phyloP scores from a whole-genome alignment of 2,113 vertebrate genomes.

The Etheostoma cragini region DNA sequence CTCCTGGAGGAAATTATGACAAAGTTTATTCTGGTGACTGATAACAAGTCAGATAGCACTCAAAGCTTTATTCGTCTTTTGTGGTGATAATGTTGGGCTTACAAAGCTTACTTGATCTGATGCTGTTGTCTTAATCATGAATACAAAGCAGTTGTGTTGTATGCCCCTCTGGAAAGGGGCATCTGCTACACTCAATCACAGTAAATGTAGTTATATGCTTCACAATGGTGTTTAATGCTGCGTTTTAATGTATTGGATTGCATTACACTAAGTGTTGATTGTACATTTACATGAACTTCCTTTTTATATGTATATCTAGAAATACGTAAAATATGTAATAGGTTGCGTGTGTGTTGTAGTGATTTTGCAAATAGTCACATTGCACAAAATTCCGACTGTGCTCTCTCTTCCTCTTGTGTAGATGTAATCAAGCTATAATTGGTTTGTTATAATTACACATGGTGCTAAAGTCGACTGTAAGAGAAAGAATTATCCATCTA shows the following conservation, averaged over 20 bases:
- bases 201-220: conserved; percentile 67
- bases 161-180: conserved; percentile 55
- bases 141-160: conserved; percentile 60
- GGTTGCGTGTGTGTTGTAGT: neutral
- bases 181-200: conserved; percentile 63
- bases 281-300: neutral
- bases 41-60: neutral
- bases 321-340: neutral
- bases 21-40: conserved; percentile 2
- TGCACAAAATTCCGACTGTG: neutral
- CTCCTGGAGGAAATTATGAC: conserved; percentile 3
- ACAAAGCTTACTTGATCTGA: conserved; percentile 28
- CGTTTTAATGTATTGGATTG: conserved; percentile 7
- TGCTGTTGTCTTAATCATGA: conserved; percentile 52
- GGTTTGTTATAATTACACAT: conserved; percentile 52
- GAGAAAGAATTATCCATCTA: conserved; percentile 35
- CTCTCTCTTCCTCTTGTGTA: conserved; percentile 11
- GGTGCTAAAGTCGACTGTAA: conserved; percentile 43
- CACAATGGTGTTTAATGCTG: conserved; percentile 40
- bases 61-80: conserved; percentile 10
- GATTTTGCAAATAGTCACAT: conserved; percentile 8
- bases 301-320: neutral
- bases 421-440: conserved; percentile 62
- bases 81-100: conserved; percentile 8
- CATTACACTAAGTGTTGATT: neutral